phyloP scores from a whole-genome alignment of 2,797 vertebrate genomes.

The Phalanger gymnotis region DNA sequence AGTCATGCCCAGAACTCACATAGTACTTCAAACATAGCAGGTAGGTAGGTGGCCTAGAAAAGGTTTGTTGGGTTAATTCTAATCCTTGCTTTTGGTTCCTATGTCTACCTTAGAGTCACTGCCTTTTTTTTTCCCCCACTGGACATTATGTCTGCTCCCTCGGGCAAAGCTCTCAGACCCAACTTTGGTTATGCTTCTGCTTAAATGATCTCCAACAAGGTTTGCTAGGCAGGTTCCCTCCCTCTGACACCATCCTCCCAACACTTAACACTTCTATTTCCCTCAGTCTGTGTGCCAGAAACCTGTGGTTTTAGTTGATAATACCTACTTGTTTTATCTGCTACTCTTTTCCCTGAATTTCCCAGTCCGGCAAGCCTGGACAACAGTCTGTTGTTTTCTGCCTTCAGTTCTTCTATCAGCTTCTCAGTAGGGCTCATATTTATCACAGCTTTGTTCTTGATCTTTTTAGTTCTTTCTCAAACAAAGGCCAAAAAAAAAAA shows the following conservation, averaged over 20 bases:
- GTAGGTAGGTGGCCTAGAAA: neutral
- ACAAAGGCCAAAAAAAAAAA: neutral
- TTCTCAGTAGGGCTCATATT: slow-evolving; percentile 91
- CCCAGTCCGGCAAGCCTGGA: slow-evolving; percentile 85
- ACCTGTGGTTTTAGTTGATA: neutral
- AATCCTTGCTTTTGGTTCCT: neutral
- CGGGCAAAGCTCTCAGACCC: neutral
- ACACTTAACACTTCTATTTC: neutral
- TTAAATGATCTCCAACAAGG: too few relatives aligned
- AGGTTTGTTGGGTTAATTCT: neutral
- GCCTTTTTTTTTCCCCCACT: neutral
- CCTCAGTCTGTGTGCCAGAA: neutral
- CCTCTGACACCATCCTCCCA: neutral
- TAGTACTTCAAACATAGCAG: neutral
- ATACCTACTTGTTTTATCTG: slow-evolving; percentile 87
- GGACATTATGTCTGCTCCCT: neutral
- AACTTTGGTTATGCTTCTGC: neutral
- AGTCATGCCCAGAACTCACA: neutral
- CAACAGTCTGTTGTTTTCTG: slow-evolving; percentile 86
- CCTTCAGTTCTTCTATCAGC: slow-evolving; percentile 88
- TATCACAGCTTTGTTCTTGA: slow-evolving; percentile 91
- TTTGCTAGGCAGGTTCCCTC: neutral
- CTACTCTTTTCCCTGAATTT: slow-evolving; percentile 84
- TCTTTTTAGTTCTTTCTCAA: slow-evolving; percentile 89
- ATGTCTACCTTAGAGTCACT: neutral